Conservation (phyloP, 2,113 vertebrate species). For the Gobiocypris rarus region DNA sequence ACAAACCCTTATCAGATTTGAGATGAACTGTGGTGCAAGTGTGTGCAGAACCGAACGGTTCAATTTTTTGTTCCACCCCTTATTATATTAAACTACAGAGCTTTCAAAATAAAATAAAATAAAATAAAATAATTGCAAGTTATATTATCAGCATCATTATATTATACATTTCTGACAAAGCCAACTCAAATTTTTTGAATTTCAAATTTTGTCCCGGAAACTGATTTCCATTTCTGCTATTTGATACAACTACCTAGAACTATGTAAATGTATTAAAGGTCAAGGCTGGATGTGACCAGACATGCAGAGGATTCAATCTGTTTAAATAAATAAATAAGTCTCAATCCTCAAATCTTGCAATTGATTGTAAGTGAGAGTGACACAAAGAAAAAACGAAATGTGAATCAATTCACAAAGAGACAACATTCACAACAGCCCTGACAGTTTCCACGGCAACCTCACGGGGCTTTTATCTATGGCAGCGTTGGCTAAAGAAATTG, state of each 20-base stretch:
- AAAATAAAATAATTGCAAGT: neutral
- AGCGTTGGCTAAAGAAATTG: slow-evolving; percentile 52
- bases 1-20: too few relatives aligned
- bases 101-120: neutral
- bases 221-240: neutral
- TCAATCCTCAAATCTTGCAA: slow-evolving; percentile 3
- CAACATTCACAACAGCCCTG: slow-evolving; percentile 49
- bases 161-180: neutral
- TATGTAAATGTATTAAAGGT: slow-evolving; percentile 16
- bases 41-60: too few relatives aligned
- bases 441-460: slow-evolving; percentile 65
- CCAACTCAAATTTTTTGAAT: neutral
- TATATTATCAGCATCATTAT: neutral
- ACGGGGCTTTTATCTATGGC: slow-evolving; percentile 48
- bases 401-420: slow-evolving; percentile 51
- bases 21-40: too few relatives aligned
- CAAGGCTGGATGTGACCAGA: slow-evolving; percentile 15
- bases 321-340: slow-evolving; percentile 18
- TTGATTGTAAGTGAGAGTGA: slow-evolving; percentile 28
- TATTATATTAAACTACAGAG: neutral
- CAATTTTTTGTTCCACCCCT: too few relatives aligned
- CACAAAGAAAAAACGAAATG: slow-evolving; percentile 36
- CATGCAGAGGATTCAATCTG: slow-evolving; percentile 1
- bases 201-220: neutral
- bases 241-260: slow-evolving; percentile 17